Conservation (phyloP, 2,797 vertebrate genomes). For the Sphaeramia orbicularis region DNA sequence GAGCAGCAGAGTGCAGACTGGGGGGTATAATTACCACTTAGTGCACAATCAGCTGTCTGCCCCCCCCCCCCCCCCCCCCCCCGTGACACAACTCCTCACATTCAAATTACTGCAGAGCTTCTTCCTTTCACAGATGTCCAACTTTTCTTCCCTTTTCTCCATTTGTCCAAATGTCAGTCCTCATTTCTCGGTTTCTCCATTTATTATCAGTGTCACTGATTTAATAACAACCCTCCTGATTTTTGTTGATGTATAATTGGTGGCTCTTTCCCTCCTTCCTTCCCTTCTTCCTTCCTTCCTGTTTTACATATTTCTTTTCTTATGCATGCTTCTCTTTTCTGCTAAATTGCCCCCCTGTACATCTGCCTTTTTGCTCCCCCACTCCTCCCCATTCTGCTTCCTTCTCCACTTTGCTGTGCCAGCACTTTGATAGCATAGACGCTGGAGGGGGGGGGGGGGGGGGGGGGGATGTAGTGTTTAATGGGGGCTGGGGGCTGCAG, state of each 20-base stretch:
- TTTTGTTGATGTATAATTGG: slow-evolving; percentile 60
- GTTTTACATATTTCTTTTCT: slow-evolving; percentile 45
- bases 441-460: slow-evolving; percentile 44
- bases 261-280: slow-evolving; percentile 10
- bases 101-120: slow-evolving; percentile 31
- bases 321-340: slow-evolving; percentile 40
- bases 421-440: slow-evolving; percentile 82
- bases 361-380: slow-evolving; percentile 44
- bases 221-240: slow-evolving; percentile 20
- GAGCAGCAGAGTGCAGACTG: too few species aligned
- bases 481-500: slow-evolving; percentile 53
- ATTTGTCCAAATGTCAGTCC: slow-evolving; percentile 21
- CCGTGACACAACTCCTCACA: slow-evolving; percentile 46
- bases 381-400: slow-evolving; percentile 24
- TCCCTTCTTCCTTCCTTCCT: slow-evolving; percentile 12
- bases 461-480: slow-evolving; percentile 39
- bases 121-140: slow-evolving; percentile 27
- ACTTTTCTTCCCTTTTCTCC: slow-evolving; percentile 21
- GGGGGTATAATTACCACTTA: slow-evolving; percentile 78
- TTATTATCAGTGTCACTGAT: slow-evolving; percentile 30
- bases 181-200: slow-evolving; percentile 20
- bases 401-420: slow-evolving; percentile 75
- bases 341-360: slow-evolving; percentile 32
- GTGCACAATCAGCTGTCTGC: slow-evolving; percentile 79
- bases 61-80: slow-evolving; percentile 70